Evolutionary conservation across 2,888 invertebrate genomes (phyloP), one percentile per base, ranked within the genome.

Genomic region (Meloe dianella): DNA sequence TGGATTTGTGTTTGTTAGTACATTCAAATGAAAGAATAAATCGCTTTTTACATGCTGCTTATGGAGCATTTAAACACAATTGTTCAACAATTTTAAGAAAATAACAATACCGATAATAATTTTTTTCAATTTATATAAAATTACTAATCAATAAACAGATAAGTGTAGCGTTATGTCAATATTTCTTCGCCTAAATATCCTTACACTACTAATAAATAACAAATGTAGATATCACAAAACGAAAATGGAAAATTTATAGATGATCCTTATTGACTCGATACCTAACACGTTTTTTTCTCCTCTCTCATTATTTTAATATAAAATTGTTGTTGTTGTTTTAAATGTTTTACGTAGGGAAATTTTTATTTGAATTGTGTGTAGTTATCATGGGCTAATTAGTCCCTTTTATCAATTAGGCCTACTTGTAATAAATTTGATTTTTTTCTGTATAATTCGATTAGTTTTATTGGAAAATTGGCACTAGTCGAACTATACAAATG

Each of bases 261-360:
- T 71, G 71, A 69, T 72, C 71, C 70, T 73, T 75, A 77, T 79
- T 79, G 77, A 79, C 79, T 76, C n/a, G n/a, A n/a, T n/a, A n/a
- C n/a, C 77, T 73, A 72, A 75, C 72, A 76, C 67, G 66, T 67
- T 70, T 61, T 70, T 64, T 27, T n/a, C n/a, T n/a, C n/a, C n/a
- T n/a, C 63, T 29, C 64, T 60, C 61, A 47, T 60, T 67, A 67
- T 59, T 64, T 8, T 54, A 65, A 61, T 60, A 66, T 57, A 64
- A 61, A 61, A 60, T 66, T 68, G 66, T 68, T 63, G 65, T 68
- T 63, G 57, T 51, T 62, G 27, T 47, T 22, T 6, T 54, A 6
- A 1, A 12, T 54, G 2, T 27, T 24, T 54, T 27, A 24, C 10
- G 14, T 47, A 3, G 20, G 47, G 20, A 10, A 9, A 10, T 3